These are phyloP conservation scores for Fragum fragum DNA, from an alignment of 2,888 invertebrate species.

Conservation along the genomic window DNA sequence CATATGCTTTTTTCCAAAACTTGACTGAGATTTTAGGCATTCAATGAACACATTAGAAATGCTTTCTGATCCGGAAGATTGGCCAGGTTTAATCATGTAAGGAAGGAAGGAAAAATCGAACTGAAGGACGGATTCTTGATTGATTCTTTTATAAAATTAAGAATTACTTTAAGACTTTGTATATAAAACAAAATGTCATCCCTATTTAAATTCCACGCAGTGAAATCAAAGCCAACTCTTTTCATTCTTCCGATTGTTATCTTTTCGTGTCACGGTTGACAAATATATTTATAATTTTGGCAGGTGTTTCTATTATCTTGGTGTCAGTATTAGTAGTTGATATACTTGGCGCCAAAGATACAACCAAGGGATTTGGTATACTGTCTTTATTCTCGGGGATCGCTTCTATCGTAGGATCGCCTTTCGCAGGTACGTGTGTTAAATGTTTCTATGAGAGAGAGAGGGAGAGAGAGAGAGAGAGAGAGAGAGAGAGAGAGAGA, in stretches of 20 bases:
- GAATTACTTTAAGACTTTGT: too few relatives aligned
- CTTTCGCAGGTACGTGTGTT: not conserved
- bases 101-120: too few relatives aligned
- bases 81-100: too few relatives aligned
- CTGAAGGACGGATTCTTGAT: too few relatives aligned
- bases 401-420: not conserved
- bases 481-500: not conserved
- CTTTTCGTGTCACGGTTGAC: not conserved
- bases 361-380: conserved; percentile 3
- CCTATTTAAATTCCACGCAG: not conserved
- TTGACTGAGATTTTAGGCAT: too few relatives aligned
- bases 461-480: not conserved
- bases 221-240: not conserved
- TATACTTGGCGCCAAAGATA: not conserved
- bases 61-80: too few relatives aligned
- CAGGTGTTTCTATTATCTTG: not conserved
- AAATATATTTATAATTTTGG: too few relatives aligned
- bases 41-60: too few relatives aligned
- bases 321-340: not conserved
- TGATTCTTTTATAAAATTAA: too few relatives aligned
- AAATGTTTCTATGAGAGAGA: not conserved
- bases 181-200: too few relatives aligned
- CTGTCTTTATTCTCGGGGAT: conserved; percentile 3
- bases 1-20: too few relatives aligned
- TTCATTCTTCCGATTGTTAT: not conserved